phyloP scores from a whole-genome alignment of 2,888 invertebrate species.

The Cerastis rubricosa region DNA sequence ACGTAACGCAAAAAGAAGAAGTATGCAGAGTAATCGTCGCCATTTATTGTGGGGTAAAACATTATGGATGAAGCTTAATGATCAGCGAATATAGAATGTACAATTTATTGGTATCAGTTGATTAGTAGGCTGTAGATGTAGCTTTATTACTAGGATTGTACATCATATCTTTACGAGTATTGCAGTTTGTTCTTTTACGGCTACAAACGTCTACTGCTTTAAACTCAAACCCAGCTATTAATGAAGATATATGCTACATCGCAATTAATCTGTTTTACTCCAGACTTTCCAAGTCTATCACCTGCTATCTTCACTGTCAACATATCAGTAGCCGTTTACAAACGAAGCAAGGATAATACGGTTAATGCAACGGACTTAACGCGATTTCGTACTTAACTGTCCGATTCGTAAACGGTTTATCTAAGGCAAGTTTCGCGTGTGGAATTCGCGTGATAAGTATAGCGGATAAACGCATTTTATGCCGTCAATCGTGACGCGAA shows the following conservation, averaged over 20 bases:
- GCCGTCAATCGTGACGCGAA: conserved; percentile 72
- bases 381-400: conserved; percentile 63
- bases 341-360: conserved; percentile 62
- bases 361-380: conserved; percentile 65
- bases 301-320: conserved; percentile 48
- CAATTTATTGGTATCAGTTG: background rate
- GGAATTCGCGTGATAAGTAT: conserved; percentile 77
- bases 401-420: conserved; percentile 61
- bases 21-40: conserved; percentile 15
- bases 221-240: conserved; percentile 13
- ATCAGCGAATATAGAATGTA: conserved; percentile 11
- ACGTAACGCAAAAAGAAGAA: conserved; percentile 33
- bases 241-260: conserved; percentile 28
- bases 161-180: background rate
- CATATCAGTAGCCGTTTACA: conserved; percentile 48
- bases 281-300: conserved; percentile 23
- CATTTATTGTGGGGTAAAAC: conserved; percentile 32
- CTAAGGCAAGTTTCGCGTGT: conserved; percentile 62
- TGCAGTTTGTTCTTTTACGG: background rate
- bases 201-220: background rate
- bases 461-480: conserved; percentile 76
- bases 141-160: background rate
- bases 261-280: conserved; percentile 22
- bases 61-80: background rate
- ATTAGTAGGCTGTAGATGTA: background rate